Percentiles rank a stretch among this genome's conserved stretches.
Conservation (phyloP, 2,888 invertebrate genomes). For the Drosophila histrio region DNA sequence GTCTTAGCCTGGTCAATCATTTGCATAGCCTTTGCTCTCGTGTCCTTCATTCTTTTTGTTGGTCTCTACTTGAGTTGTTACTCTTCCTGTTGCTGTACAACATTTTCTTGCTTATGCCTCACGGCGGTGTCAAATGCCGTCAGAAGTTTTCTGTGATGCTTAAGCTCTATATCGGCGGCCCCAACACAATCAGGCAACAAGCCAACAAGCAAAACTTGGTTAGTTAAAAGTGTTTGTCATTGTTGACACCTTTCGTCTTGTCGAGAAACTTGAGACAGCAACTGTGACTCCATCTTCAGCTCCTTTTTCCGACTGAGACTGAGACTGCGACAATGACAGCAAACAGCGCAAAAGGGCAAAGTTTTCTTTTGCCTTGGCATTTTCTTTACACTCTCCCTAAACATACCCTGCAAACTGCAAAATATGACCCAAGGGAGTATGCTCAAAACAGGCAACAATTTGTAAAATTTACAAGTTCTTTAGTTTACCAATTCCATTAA, state of each 20-base stretch:
- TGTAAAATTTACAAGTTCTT: too few relatives aligned
- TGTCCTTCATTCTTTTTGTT: neutral
- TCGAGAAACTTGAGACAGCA: conserved; percentile 58
- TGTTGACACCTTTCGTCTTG: conserved; percentile 78
- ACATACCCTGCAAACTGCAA: conserved; percentile 23
- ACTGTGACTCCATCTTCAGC: neutral
- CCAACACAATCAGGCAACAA: conserved; percentile 49
- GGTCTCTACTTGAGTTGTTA: neutral
- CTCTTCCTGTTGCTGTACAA: conserved; percentile 2
- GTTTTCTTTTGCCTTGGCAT: conserved; percentile 55
- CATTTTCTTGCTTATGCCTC: conserved; percentile 4
- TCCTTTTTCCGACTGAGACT: neutral
- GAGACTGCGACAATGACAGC: conserved; percentile 53
- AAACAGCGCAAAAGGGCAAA: conserved; percentile 60
- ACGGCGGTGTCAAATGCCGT: conserved; percentile 51
- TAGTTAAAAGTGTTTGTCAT: conserved; percentile 80
- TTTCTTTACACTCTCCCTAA: conserved; percentile 21
- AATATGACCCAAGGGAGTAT: neutral
- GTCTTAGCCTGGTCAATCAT: conserved; percentile 23
- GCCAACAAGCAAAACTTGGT: conserved; percentile 63
- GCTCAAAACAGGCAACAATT: neutral
- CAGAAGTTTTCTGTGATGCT: conserved; percentile 39
- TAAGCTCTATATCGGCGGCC: conserved; percentile 52
- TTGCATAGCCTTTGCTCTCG: conserved; percentile 26
- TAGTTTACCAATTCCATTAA: too few relatives aligned